Conservation (phyloP, 2,888 invertebrate species). For the Erebia ligea region DNA sequence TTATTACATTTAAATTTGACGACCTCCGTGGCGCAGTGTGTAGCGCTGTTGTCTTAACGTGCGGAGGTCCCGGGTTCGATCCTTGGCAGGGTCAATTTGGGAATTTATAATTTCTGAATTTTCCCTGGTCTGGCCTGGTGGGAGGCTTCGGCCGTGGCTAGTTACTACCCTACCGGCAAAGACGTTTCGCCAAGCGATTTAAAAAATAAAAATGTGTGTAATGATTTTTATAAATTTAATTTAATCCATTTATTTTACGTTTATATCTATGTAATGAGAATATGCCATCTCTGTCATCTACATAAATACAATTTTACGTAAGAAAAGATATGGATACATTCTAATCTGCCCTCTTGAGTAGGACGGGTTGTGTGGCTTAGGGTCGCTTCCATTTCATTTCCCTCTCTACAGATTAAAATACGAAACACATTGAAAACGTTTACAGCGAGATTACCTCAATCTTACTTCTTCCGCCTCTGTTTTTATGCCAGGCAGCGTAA, state of each 20-base stretch:
- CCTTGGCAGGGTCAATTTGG: no score
- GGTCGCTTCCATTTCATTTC: constrained; percentile 44
- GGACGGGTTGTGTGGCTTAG: constrained; percentile 43
- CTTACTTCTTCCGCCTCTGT: constrained; percentile 54
- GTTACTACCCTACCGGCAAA: no score
- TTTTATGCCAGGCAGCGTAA: constrained; percentile 32
- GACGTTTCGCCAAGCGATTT: no score
- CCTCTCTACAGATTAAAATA: constrained; percentile 63
- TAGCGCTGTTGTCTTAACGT: no score
- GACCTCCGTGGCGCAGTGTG: no score
- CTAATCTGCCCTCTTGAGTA: constrained; percentile 31
- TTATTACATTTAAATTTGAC: no score
- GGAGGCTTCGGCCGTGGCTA: no score
- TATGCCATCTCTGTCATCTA: neutral
- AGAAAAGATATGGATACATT: constrained; percentile 19
- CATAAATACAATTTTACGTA: neutral
- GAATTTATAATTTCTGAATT: no score
- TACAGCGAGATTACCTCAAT: constrained; percentile 60
- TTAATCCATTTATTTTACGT: neutral
- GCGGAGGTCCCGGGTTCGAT: no score
- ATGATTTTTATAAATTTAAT: no score
- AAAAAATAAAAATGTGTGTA: no score
- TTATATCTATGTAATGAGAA: neutral
- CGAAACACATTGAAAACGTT: constrained; percentile 72
- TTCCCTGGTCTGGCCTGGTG: no score